These are phyloP conservation scores for Nemotelus pantherinus DNA, from an alignment of 2,888 invertebrate genomes.

Conservation along the genomic window DNA sequence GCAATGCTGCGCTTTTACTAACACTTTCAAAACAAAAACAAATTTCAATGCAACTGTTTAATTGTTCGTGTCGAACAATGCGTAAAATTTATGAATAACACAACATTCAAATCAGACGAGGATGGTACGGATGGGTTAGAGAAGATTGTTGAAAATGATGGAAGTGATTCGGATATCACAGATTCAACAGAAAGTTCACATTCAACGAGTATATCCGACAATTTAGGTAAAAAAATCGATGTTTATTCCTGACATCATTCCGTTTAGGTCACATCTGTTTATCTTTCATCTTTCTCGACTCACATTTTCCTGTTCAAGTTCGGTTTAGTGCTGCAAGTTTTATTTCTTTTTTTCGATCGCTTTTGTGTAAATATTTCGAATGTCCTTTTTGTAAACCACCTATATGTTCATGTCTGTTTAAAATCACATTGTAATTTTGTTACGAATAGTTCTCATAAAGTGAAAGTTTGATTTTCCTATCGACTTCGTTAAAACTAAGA, in stretches of 20 bases:
- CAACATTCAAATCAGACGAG: background rate
- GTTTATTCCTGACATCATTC: slow-evolving; percentile 7
- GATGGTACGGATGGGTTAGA: slow-evolving; percentile 33
- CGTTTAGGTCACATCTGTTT: slow-evolving; percentile 35
- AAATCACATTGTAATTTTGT: too few relatives aligned
- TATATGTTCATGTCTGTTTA: too few relatives aligned
- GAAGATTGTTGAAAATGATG: slow-evolving; percentile 56
- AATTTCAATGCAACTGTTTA: slow-evolving; percentile 12
- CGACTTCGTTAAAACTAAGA: too few relatives aligned
- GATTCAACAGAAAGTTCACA: slow-evolving; percentile 65
- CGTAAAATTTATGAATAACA: slow-evolving; percentile 4
- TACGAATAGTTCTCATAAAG: too few relatives aligned
- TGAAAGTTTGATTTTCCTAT: too few relatives aligned
- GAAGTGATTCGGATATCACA: slow-evolving; percentile 68
- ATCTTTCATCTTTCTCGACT: background rate
- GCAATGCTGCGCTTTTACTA: slow-evolving; percentile 40
- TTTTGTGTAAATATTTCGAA: slow-evolving; percentile 7
- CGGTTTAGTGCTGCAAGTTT: background rate
- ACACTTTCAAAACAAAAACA: slow-evolving; percentile 16
- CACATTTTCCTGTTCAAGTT: background rate
- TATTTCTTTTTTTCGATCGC: background rate
- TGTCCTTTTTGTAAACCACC: too few relatives aligned
- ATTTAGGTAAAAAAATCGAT: slow-evolving; percentile 56
- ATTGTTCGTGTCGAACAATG: background rate
- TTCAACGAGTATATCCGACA: slow-evolving; percentile 62